Percentiles rank a stretch among this genome's conserved stretches.
Conservation (phyloP, 2,888 invertebrate genomes). For the Dendrolimus pini region DNA sequence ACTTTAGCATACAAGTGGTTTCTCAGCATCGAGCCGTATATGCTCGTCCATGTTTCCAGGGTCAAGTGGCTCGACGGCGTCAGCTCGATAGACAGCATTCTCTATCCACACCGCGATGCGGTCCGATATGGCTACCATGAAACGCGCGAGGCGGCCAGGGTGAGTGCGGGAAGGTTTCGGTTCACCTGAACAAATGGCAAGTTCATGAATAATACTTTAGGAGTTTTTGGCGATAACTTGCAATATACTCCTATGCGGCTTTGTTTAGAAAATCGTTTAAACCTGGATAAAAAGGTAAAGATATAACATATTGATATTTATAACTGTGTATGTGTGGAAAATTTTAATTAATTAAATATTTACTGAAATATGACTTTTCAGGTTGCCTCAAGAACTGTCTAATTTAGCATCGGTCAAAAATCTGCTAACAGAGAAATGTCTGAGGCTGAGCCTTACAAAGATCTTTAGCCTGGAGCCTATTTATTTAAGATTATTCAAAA, state of each 20-base stretch:
- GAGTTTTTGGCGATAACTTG: too few species aligned
- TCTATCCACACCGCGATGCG: constrained; percentile 72
- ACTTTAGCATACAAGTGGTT: constrained; percentile 23
- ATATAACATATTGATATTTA: too few species aligned
- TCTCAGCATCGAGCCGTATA: constrained; percentile 53
- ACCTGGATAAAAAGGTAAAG: too few species aligned
- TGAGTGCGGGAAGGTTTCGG: constrained; percentile 62
- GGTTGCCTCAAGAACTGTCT: too few species aligned
- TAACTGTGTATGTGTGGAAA: too few species aligned
- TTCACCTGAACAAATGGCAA: constrained; percentile 36
- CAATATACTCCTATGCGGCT: neutral
- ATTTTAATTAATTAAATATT: too few species aligned
- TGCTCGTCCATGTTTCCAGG: constrained; percentile 38
- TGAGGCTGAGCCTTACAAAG: too few species aligned
- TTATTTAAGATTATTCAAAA: too few species aligned
- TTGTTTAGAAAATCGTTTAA: neutral
- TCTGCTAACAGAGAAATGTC: too few species aligned
- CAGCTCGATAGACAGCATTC: constrained; percentile 63
- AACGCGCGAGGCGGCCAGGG: constrained; percentile 59
- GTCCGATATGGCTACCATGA: constrained; percentile 73
- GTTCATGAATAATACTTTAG: neutral
- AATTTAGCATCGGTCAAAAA: too few species aligned
- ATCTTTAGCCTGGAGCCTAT: too few species aligned
- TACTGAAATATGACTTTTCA: too few species aligned
- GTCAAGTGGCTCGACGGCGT: constrained; percentile 45